Evolutionary conservation across 2,797 vertebrate genomes (phyloP).

Genomic region (Mormyrops attenuatus): DNA sequence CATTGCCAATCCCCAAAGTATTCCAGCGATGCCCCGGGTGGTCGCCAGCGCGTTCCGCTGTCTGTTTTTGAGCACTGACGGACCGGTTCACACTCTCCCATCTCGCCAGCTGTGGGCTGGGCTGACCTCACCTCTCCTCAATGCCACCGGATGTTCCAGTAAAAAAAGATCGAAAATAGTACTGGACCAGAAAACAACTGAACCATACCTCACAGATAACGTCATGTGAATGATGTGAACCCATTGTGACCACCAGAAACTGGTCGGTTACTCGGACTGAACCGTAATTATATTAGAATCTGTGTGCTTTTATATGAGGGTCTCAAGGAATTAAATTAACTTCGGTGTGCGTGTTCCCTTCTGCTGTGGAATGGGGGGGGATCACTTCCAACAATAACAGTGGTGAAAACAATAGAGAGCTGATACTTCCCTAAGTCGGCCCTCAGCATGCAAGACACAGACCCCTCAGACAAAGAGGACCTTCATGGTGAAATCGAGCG

Average conservation of each 20-base stretch:
- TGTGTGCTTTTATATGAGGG: not conserved
- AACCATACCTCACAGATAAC: conserved; percentile 45
- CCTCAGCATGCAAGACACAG: conserved; percentile 17
- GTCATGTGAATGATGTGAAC: conserved; percentile 31
- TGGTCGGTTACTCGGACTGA: not conserved
- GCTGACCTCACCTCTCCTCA: conserved; percentile 24
- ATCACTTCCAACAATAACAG: conserved; percentile 23
- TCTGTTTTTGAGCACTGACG: conserved; percentile 46
- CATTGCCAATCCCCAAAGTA: conserved; percentile 50
- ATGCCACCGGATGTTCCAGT: conserved; percentile 25
- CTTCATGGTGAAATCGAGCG: conserved; percentile 23
- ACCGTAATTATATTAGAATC: not conserved
- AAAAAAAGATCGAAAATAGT: conserved; percentile 37
- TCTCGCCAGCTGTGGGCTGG: conserved; percentile 24
- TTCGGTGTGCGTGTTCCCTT: not conserved
- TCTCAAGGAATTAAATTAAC: not conserved
- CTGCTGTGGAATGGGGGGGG: conserved; percentile 29
- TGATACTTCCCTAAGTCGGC: conserved; percentile 23
- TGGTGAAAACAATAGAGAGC: conserved; percentile 23
- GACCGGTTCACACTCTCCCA: conserved; percentile 27
- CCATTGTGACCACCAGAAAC: not conserved
- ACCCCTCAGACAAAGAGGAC: conserved; percentile 14
- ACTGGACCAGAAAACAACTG: not conserved
- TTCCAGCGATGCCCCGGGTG: conserved; percentile 17
- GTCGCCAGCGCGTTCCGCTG: conserved; percentile 26